Evolutionary conservation across 92 coral and sea anemone genomes (phyloP).

Genomic region (Micromussa lordhowensis): DNA sequence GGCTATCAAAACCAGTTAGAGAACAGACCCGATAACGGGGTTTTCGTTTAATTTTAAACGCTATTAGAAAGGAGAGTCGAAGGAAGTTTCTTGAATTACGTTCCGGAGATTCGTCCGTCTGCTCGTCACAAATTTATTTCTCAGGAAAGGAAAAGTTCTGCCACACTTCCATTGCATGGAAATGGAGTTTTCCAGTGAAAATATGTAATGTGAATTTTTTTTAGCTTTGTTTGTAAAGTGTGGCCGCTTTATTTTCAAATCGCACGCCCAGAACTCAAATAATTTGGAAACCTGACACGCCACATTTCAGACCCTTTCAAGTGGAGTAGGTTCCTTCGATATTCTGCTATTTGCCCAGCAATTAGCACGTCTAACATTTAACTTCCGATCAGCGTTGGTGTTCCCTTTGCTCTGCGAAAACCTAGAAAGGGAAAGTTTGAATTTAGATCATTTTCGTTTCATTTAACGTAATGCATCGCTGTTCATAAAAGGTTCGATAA

Average conservation of each 20-base stretch:
- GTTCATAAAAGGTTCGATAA: slow-evolving; percentile 16
- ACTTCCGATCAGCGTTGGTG: slow-evolving; percentile 31
- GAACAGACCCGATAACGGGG: slow-evolving; percentile 11
- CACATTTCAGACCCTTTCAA: not conserved
- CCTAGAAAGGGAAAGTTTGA: not conserved
- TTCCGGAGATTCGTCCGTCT: not conserved
- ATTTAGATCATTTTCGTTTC: not conserved
- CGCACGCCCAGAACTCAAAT: slow-evolving; percentile 38
- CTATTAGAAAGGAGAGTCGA: not conserved
- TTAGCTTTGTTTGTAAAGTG: slow-evolving; percentile 12
- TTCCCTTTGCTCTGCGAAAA: not conserved
- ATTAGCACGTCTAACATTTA: slow-evolving; percentile 41
- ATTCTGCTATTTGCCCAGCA: slow-evolving; percentile 30
- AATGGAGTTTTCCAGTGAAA: not conserved
- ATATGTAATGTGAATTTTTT: slow-evolving; percentile 34
- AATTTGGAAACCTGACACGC: slow-evolving; percentile 42
- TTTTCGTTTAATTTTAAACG: not conserved
- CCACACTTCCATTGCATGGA: not conserved
- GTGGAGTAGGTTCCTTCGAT: slow-evolving; percentile 25
- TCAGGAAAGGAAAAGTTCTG: not conserved
- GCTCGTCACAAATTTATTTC: not conserved
- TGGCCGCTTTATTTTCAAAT: slow-evolving; percentile 18
- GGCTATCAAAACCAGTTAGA: slow-evolving; percentile 24
- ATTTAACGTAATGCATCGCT: slow-evolving; percentile 29
- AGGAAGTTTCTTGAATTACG: not conserved